phyloP scores from a whole-genome alignment of 2,888 invertebrate species.

The Sarcophaga subvicina region DNA sequence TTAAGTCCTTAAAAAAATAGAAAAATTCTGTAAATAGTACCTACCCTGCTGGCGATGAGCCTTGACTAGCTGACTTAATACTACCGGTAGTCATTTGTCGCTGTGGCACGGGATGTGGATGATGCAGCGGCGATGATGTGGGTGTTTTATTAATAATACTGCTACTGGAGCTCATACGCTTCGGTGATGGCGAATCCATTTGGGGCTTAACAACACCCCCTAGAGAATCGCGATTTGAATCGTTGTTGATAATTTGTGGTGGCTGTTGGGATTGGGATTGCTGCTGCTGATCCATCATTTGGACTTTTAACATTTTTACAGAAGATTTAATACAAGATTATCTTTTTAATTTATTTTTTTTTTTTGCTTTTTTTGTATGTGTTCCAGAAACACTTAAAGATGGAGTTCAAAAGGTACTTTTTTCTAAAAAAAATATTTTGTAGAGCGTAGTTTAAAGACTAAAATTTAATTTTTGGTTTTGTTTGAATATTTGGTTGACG shows the following conservation, averaged over 20 bases:
- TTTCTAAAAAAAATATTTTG: conserved; percentile 10
- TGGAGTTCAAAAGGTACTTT: background rate
- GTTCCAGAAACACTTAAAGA: no score
- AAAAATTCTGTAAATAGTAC: conserved; percentile 28
- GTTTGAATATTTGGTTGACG: no score
- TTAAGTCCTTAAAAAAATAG: background rate
- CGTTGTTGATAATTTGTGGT: conserved; percentile 85
- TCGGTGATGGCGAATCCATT: conserved; percentile 61
- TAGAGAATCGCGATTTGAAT: conserved; percentile 73
- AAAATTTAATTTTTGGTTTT: no score
- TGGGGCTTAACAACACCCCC: conserved; percentile 29
- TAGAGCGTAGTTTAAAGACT: no score
- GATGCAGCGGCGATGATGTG: conserved; percentile 79
- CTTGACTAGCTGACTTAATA: conserved; percentile 79
- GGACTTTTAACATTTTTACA: conserved; percentile 87
- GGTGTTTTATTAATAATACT: conserved; percentile 73
- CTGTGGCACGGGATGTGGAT: conserved; percentile 74
- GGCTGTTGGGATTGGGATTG: conserved; percentile 72
- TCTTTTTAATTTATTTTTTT: conserved; percentile 42
- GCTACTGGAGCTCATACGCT: conserved; percentile 63
- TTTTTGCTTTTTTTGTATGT: background rate
- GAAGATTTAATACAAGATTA: no score
- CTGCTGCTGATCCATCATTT: conserved; percentile 85
- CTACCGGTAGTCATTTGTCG: conserved; percentile 74
- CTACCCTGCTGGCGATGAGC: conserved; percentile 81